phyloP scores from a whole-genome alignment of 2,888 invertebrate genomes.

The Galerucella nymphaeae region DNA sequence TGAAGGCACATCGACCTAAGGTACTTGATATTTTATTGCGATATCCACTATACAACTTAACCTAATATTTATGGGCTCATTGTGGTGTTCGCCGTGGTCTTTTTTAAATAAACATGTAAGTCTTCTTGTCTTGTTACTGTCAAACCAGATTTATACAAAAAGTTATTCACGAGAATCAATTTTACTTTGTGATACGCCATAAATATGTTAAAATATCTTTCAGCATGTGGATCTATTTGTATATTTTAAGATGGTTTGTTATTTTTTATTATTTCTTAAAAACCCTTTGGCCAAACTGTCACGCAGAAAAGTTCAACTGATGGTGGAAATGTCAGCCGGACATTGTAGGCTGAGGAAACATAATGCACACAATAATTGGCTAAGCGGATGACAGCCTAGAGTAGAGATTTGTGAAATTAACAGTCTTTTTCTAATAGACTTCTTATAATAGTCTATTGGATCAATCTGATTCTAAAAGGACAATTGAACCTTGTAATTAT shows the following conservation, averaged over 20 bases:
- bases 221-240: too few relatives aligned
- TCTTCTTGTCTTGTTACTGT: constrained; percentile 12
- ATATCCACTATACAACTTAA: constrained; percentile 19
- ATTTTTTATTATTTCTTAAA: too few relatives aligned
- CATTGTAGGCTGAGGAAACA: too few relatives aligned
- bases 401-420: too few relatives aligned
- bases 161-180: constrained; percentile 9
- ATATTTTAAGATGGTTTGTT: too few relatives aligned
- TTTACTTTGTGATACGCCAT: constrained; percentile 6
- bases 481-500: not conserved
- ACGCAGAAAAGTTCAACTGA: too few relatives aligned
- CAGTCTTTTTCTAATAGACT: too few relatives aligned
- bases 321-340: too few relatives aligned
- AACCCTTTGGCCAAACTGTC: too few relatives aligned
- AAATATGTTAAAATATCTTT: not conserved
- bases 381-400: too few relatives aligned
- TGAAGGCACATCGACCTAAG: constrained; percentile 52
- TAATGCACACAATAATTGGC: too few relatives aligned
- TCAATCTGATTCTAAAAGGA: not conserved
- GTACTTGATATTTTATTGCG: constrained; percentile 34
- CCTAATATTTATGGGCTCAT: constrained; percentile 18
- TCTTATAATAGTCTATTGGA: too few relatives aligned
- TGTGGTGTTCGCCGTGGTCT: constrained; percentile 5
- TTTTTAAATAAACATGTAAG: constrained; percentile 8
- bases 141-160: constrained; percentile 5